Evolutionary conservation across 2,797 vertebrate species (phyloP), one percentile per base, ranked within the genome.

Genomic region (Lacerta bilineata): DNA sequence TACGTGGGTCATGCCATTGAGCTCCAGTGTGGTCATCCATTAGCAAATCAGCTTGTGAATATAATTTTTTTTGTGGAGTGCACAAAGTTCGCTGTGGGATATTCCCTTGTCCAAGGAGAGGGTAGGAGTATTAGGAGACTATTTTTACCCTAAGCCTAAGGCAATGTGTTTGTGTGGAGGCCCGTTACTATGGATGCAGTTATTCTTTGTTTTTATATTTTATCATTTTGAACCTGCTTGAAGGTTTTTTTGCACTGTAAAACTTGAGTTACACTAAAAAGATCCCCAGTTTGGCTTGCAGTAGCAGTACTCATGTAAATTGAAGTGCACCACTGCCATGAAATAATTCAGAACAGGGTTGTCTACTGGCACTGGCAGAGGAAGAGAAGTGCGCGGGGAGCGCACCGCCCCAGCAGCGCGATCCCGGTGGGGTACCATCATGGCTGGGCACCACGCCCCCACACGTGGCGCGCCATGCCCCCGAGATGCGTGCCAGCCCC

Each of bases 271-370:
- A 84, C 7, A 59, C 20, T 55, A 29, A 74, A 41, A 25, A 55
- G 61, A 8, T 69, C 55, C 8, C n/a, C 43, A 27, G 13, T 69
- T 8, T 41, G 3, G 69, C 33, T 88, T 87, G 8, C 36, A 11
- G 68, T 71, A 29, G n/a, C 29, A 80, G 77, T 41, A 46, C 25
- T 39, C n/a, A 69, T n/a, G 46, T 8, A 50, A 79, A 4, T 69
- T n/a, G 18, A 59, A 39, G 33, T 46, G 27, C 33, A 61, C 83
- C 25, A 0, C 0, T 71, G 87, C 29, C 66, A 27, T 33, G 81
- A 90, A 91, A 94, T 50, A 61, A 91, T 78, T 82, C 0, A 15
- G 83, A 86, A 92, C 92, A 89, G 92, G 92, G 90, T 90, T 91
- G 89, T 85, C 86, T 91, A 89, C 88, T 91, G 13, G 50, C 50